Base-by-base conservation (phyloP, 2,113 vertebrate genomes). In the human region DNA sequence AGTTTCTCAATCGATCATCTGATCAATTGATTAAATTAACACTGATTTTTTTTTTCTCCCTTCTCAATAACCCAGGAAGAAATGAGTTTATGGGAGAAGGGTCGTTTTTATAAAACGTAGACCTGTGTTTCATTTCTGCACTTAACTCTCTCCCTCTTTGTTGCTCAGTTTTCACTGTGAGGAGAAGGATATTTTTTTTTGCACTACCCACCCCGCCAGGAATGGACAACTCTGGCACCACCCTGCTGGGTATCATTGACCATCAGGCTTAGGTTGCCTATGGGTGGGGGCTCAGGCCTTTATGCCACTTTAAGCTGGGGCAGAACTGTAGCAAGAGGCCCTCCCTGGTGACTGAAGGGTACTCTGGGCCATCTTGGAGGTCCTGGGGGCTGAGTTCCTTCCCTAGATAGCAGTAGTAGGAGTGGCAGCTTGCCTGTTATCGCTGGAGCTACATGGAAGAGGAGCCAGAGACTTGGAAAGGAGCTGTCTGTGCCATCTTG, bases 21-120 rank as follows among this genome's bases (percentile, higher is more conserved):
- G 98, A 99, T 99, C 98, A 99, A 98, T 99, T 99, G 99, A 99
- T 99, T 99, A 98, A 98, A 99, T 99, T 99, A 99, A 98, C 98
- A 98, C 98, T 98, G 98, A 98, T 99, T 99, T 99, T 98, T 98
- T 98, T 98, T 98, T 20, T 18, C 30, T 38, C 90, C 89, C 97
- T 97, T 96, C 97, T 98, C 97, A 87, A 90, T 97, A 98, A 97
- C 97, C 98, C 94, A 97, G 98, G 98, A 98, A 98, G 98, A 98
- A 98, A 98, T 98, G 98, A 95, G 96, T 99, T 98, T 98, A 97
- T 96, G 94, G 45, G 81, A 97, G 90, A 98, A 94, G 87, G 52
- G 86, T 95, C 93, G 85, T 98, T 98, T 98, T 98, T 94, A 97
- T 98, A 97, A 98, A 98, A 98, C 98, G 98, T 96, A 98, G 96